Evolutionary conservation across 1,140 invertebrate genomes (phyloP).

Genomic region (Papilio aristodemus): DNA sequence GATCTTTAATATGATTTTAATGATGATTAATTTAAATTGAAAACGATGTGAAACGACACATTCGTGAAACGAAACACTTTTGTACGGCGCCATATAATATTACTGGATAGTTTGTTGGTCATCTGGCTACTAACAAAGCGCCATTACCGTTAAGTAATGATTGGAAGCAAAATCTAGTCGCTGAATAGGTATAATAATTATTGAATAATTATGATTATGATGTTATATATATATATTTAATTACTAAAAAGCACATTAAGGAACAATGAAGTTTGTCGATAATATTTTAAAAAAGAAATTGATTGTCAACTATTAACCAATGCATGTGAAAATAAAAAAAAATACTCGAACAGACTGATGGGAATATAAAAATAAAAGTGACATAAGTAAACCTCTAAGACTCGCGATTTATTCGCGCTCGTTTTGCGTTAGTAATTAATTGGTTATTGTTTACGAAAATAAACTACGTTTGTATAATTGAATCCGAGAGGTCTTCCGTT

Average conservation of each 20-base stretch:
- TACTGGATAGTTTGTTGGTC: neutral
- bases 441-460: constrained; percentile 18
- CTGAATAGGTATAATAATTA: no score
- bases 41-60: neutral
- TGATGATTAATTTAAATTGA: constrained; percentile 23
- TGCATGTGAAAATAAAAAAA: no score
- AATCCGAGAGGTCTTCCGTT: constrained; percentile 22
- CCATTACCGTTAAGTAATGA: constrained; percentile 11
- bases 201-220: neutral
- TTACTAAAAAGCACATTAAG: no score
- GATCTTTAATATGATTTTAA: neutral
- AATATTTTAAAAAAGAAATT: no score
- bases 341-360: no score
- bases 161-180: neutral
- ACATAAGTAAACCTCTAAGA: no score
- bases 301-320: no score
- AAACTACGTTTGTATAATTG: constrained; percentile 20
- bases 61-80: constrained; percentile 9
- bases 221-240: no score
- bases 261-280: no score
- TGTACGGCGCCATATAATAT: neutral
- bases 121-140: constrained; percentile 9
- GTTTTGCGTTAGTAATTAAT: constrained; percentile 14
- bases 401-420: constrained; percentile 13
- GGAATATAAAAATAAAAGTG: no score